A percentile compares a stretch with the other conserved stretches of the same genome.
phyloP scores from a whole-genome alignment of 92 coral and sea anemone species.

The Palythoa heliodiscus region DNA sequence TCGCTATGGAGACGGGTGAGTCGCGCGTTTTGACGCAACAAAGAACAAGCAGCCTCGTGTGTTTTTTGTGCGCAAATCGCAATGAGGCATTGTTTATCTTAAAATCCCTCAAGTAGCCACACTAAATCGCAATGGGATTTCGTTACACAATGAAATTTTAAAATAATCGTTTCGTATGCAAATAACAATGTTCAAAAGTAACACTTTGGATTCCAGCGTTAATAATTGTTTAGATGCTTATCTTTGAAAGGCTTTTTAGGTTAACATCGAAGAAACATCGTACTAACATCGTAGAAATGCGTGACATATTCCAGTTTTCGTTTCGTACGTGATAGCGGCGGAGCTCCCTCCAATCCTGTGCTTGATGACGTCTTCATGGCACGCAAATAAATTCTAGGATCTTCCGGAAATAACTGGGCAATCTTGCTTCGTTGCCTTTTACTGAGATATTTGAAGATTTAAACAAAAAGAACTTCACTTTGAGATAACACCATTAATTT shows the following conservation, averaged over 20 bases:
- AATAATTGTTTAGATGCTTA: too few relatives aligned
- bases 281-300: not conserved
- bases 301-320: not conserved
- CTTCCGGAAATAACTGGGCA: not conserved
- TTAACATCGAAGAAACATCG: not conserved
- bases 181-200: not conserved
- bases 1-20: conserved; percentile 63
- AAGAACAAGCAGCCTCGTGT: conserved; percentile 13
- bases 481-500: not conserved
- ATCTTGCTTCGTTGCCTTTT: not conserved
- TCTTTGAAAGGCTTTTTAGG: not conserved
- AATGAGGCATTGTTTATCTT: conserved; percentile 5
- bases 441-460: not conserved
- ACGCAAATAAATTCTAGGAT: not conserved
- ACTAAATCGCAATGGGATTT: conserved; percentile 23
- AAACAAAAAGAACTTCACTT: not conserved
- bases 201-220: too few relatives aligned
- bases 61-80: conserved; percentile 18
- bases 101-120: conserved; percentile 11
- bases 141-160: conserved; percentile 6
- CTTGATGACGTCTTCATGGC: conserved; percentile 1
- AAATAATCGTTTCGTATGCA: not conserved
- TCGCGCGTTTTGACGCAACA: conserved; percentile 51
- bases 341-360: not conserved
- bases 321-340: conserved; percentile 5